Evolutionary conservation across 2,888 invertebrate species (phyloP), one percentile per base, ranked within the genome.

Genomic region (Conus canariensis): DNA sequence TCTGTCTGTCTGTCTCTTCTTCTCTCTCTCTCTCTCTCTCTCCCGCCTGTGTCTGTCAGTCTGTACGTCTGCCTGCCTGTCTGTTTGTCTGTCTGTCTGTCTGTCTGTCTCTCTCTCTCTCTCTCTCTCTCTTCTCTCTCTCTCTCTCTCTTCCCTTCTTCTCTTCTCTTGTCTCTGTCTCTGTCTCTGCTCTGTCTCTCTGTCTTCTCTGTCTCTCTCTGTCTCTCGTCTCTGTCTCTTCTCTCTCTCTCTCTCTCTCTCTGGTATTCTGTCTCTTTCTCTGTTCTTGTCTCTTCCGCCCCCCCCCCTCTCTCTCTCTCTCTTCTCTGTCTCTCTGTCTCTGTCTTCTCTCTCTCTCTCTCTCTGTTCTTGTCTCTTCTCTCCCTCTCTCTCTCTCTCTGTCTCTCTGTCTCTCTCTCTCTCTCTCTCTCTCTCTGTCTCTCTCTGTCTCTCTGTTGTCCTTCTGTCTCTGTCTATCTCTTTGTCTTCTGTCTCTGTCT

Each of bases 271-370:
- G 19, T 83, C 25, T 59, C 80, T 88, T 67, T 64, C 22, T 60
- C 59, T 83, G n/a, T n/a, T n/a, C n/a, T n/a, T n/a, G n/a, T n/a
- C n/a, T n/a, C n/a, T n/a, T n/a, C n/a, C n/a, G n/a, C n/a, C n/a
- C n/a, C n/a, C n/a, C n/a, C n/a, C n/a, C n/a, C 60, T 64, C 60
- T 45, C 25, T 30, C 60, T 30, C 60, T 30, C 14, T n/a, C n/a
- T n/a, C n/a, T n/a, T n/a, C n/a, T n/a, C n/a, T n/a, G n/a, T n/a
- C 59, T 85, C 59, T 64, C 12, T 74, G 59, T 89, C 85, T 89
- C 59, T 85, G 59, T 70, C 58, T 85, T 25, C 56, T 19, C 30
- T 74, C 67, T 59, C 77, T 74, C 59, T 70, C 64, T 83, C 25
- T 85, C 56, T 64, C 85, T 67, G 10, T 74, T 12, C 85, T 22